phyloP scores from a whole-genome alignment of 2,888 invertebrate species.

The Melanargia galathea region DNA sequence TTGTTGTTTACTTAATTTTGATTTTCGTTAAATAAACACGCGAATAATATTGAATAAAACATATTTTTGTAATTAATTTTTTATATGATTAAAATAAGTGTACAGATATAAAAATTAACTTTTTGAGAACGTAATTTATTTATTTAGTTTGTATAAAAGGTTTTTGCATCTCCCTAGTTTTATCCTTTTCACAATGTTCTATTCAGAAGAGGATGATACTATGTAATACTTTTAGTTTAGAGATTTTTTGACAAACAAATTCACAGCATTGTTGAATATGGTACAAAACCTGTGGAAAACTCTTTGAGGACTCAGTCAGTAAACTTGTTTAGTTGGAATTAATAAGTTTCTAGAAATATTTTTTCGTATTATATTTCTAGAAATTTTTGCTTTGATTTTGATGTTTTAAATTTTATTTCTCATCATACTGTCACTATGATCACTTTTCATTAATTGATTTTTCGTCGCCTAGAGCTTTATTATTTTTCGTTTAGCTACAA shows the following conservation, averaged over 20 bases:
- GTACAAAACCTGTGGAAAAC: neutral
- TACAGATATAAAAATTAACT: no score
- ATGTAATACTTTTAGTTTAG: neutral
- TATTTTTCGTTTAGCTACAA: neutral
- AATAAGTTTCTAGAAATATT: slow-evolving; percentile 15
- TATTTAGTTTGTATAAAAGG: no score
- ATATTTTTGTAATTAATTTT: no score
- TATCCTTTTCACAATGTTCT: no score
- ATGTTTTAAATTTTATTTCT: neutral
- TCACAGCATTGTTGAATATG: neutral
- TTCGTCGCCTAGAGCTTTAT: slow-evolving; percentile 4
- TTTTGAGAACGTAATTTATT: no score
- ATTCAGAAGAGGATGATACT: neutral
- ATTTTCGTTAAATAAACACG: no score
- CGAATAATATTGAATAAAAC: no score
- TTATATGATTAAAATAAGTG: no score
- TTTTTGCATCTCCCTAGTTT: no score
- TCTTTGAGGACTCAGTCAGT: slow-evolving; percentile 3
- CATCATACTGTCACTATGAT: neutral
- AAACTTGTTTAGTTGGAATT: neutral
- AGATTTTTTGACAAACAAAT: neutral
- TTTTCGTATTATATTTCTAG: neutral
- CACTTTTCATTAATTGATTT: slow-evolving; percentile 5
- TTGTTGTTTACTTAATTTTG: no score
- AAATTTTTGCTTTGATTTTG: slow-evolving; percentile 5